Evolutionary conservation across 2,888 invertebrate genomes (phyloP).

Genomic region (Cantharis flavilabris): DNA sequence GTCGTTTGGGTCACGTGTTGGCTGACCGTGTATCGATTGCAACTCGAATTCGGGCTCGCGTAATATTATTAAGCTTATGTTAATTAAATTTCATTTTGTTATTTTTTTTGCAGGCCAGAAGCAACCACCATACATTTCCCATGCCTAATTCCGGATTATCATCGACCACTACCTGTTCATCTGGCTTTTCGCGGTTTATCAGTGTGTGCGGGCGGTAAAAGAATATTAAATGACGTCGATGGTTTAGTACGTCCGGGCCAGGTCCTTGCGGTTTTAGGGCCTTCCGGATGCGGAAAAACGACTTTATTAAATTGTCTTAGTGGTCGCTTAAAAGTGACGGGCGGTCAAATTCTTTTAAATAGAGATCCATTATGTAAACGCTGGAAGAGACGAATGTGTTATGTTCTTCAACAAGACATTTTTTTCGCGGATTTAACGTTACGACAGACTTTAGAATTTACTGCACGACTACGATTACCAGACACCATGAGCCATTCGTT

Average conservation of each 20-base stretch:
- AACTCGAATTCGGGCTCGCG: slow-evolving; percentile 1
- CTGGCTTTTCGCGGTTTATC: slow-evolving; percentile 68
- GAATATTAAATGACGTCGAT: slow-evolving; percentile 71
- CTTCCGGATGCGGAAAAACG: slow-evolving; percentile 79
- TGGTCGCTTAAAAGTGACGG: slow-evolving; percentile 68
- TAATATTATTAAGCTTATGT: slow-evolving; percentile 13
- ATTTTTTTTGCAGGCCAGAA: slow-evolving; percentile 61
- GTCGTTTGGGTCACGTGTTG: slow-evolving; percentile 34
- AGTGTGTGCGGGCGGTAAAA: slow-evolving; percentile 59
- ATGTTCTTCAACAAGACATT: slow-evolving; percentile 81
- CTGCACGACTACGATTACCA: slow-evolving; percentile 66
- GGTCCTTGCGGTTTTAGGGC: slow-evolving; percentile 81
- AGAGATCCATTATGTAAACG: slow-evolving; percentile 49
- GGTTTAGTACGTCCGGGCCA: slow-evolving; percentile 78
- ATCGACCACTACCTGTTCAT: slow-evolving; percentile 65
- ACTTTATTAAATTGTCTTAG: slow-evolving; percentile 76
- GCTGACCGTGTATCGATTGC: slow-evolving; percentile 30
- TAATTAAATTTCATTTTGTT: neutral
- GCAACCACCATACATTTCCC: slow-evolving; percentile 64
- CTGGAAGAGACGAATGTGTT: slow-evolving; percentile 77
- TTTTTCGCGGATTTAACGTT: slow-evolving; percentile 81
- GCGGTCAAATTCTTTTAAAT: slow-evolving; percentile 61
- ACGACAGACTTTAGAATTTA: slow-evolving; percentile 72
- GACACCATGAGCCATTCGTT: slow-evolving; percentile 71
- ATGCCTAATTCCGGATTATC: slow-evolving; percentile 59